Conservation (phyloP, 2,888 invertebrate genomes). For the Stenolophus ochropezus region DNA sequence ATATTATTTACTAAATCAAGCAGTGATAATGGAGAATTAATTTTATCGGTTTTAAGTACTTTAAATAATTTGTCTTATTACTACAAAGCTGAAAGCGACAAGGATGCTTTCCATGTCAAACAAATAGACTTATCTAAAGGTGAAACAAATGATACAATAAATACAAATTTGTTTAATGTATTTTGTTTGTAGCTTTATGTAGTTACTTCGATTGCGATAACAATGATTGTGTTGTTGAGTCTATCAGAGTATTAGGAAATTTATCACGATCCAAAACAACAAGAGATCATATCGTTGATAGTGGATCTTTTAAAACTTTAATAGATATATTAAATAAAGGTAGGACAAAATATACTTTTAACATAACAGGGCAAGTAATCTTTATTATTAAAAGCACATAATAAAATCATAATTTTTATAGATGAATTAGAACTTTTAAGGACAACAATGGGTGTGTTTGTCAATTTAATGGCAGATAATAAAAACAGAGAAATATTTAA, state of each 20-base stretch:
- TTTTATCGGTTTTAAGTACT: constrained; percentile 86
- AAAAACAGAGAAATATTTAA: constrained; percentile 76
- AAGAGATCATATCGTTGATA: constrained; percentile 79
- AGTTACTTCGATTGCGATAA: constrained; percentile 72
- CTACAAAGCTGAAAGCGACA: constrained; percentile 73
- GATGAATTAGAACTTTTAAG: constrained; percentile 82
- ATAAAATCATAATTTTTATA: no score
- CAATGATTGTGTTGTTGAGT: constrained; percentile 79
- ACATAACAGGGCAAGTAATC: no score
- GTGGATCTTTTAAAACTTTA: constrained; percentile 79
- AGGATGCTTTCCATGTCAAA: constrained; percentile 73
- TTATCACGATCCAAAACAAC: constrained; percentile 82
- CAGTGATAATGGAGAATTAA: constrained; percentile 82
- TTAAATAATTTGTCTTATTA: constrained; percentile 91
- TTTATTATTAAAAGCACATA: no score
- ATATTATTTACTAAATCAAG: constrained; percentile 73
- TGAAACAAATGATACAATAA: constrained; percentile 62
- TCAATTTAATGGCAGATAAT: constrained; percentile 83
- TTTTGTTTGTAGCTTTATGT: constrained; percentile 69
- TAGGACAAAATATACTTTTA: constrained; percentile 64
- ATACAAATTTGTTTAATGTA: background rate
- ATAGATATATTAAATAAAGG: constrained; percentile 78
- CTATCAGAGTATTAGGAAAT: constrained; percentile 88
- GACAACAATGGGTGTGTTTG: constrained; percentile 87
- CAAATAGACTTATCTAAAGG: constrained; percentile 75